Percentiles rank a stretch among this genome's conserved stretches.
phyloP scores from a whole-genome alignment of 2,888 invertebrate species.

The Hydroisotoma schaefferi region DNA sequence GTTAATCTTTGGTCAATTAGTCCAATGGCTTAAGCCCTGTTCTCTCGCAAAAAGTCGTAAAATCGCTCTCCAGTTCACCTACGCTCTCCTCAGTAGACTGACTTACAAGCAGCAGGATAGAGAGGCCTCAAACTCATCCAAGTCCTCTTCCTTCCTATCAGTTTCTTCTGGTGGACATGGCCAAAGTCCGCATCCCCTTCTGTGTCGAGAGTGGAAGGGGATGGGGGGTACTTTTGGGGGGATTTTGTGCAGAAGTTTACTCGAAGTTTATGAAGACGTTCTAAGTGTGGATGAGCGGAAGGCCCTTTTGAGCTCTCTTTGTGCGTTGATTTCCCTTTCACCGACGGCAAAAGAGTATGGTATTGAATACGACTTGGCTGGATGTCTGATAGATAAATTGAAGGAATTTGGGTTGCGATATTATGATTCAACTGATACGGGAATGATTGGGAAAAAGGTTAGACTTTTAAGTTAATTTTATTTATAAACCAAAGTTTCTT shows the following conservation, averaged over 20 bases:
- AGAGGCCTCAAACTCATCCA: conserved; percentile 9
- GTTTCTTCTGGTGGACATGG: background rate
- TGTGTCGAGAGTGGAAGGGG: conserved; percentile 37
- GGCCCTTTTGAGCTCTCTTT: conserved; percentile 26
- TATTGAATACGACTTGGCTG: conserved; percentile 28
- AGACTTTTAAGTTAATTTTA: conserved; percentile 8
- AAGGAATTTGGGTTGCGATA: conserved; percentile 30
- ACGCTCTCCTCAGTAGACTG: conserved; percentile 28
- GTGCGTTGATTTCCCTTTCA: conserved; percentile 30
- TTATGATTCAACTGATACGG: conserved; percentile 23
- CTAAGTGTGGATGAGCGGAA: conserved; percentile 31
- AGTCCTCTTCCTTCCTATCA: background rate
- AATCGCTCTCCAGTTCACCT: conserved; percentile 27
- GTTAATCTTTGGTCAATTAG: conserved; percentile 29
- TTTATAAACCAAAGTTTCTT: background rate
- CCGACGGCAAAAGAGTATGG: conserved; percentile 33
- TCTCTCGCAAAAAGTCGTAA: conserved; percentile 31
- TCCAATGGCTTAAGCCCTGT: conserved; percentile 33
- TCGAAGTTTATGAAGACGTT: conserved; percentile 31
- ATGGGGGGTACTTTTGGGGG: conserved; percentile 33
- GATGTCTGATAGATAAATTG: conserved; percentile 23
- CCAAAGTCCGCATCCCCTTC: conserved; percentile 14
- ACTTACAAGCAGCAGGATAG: conserved; percentile 16
- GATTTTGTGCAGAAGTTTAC: conserved; percentile 25
- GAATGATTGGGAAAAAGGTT: conserved; percentile 23